These are phyloP conservation scores for Psix sp. DNA, from an alignment of 1,140 invertebrate species.

Conservation along the genomic window DNA sequence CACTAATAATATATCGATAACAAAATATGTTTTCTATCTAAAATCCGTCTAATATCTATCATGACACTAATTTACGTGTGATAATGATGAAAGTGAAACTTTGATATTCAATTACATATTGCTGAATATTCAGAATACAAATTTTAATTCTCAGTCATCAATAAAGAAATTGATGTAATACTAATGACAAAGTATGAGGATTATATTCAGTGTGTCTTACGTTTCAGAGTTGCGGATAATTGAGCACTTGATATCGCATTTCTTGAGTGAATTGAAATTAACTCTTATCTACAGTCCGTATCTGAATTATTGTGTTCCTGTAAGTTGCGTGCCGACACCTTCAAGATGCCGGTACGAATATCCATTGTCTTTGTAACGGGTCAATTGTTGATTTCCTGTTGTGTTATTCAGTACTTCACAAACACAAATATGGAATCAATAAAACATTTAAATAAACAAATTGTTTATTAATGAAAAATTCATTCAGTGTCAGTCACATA, in stretches of 20 bases:
- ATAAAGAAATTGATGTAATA: no score
- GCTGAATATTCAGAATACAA: no score
- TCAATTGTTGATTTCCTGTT: conserved; percentile 74
- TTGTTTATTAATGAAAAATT: no score
- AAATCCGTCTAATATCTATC: no score
- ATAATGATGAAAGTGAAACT: no score
- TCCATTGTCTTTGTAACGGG: conserved; percentile 69
- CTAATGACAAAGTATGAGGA: neutral
- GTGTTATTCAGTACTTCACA: conserved; percentile 32
- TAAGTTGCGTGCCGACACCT: conserved; percentile 71
- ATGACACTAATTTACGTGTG: no score
- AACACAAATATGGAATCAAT: conserved; percentile 1
- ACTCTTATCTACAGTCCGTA: conserved; percentile 44
- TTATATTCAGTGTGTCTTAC: conserved; percentile 3
- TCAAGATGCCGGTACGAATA: conserved; percentile 60
- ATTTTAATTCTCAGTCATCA: no score
- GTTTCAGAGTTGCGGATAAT: conserved; percentile 46
- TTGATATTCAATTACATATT: no score
- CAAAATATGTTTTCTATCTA: no score
- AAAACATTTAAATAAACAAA: conserved; percentile 6
- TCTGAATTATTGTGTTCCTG: conserved; percentile 72
- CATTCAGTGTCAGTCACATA: no score
- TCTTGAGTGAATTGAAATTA: conserved; percentile 44
- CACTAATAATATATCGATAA: no score
- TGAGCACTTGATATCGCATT: conserved; percentile 39